These are phyloP conservation scores for Apotomis turbidana DNA, from an alignment of 2,888 invertebrate genomes.

Conservation along the genomic window DNA sequence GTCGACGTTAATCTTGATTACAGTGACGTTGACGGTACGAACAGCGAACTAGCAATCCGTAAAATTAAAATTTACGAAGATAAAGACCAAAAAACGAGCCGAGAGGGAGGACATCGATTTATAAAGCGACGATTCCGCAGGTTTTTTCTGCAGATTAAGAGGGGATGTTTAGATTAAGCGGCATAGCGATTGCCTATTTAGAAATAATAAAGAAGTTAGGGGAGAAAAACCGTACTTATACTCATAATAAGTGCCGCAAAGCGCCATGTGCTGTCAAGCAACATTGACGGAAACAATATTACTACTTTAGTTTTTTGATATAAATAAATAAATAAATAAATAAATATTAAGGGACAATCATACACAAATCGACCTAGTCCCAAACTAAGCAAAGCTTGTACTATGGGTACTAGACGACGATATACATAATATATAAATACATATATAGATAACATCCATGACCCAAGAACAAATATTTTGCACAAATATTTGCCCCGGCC, in stretches of 20 bases:
- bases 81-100: constrained; percentile 48
- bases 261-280: background rate
- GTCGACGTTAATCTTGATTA: constrained; percentile 53
- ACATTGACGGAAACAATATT: background rate
- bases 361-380: too few relatives aligned
- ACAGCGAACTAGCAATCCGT: constrained; percentile 57
- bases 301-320: too few relatives aligned
- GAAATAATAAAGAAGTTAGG: background rate
- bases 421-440: too few relatives aligned
- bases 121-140: constrained; percentile 46
- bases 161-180: constrained; percentile 18
- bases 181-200: constrained; percentile 7
- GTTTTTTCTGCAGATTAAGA: constrained; percentile 45
- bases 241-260: too few relatives aligned
- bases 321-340: too few relatives aligned
- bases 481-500: too few relatives aligned
- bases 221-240: background rate
- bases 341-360: too few relatives aligned
- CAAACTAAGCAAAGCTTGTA: too few relatives aligned
- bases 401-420: too few relatives aligned
- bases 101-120: constrained; percentile 51
- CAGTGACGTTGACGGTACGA: constrained; percentile 49
- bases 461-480: too few relatives aligned
- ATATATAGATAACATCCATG: too few relatives aligned
- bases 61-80: constrained; percentile 64